A percentile compares a stretch with the other conserved stretches of the same genome.
These are phyloP conservation scores for Esox niger DNA, from an alignment of 2,113 vertebrate genomes.

Conservation along the genomic window DNA sequence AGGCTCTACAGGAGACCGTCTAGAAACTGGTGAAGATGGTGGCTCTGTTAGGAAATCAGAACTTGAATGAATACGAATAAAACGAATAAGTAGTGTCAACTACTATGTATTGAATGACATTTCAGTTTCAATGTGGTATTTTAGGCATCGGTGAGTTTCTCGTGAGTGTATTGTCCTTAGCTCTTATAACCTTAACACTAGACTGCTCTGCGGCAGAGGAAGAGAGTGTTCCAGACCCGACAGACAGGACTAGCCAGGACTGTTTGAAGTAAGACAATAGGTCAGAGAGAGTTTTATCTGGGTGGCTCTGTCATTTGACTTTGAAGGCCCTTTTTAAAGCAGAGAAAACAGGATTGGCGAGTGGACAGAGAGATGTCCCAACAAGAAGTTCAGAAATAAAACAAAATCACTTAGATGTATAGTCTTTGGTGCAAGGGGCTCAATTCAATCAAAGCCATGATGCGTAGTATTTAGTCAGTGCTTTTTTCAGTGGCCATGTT, in stretches of 20 bases:
- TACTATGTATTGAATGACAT: no score
- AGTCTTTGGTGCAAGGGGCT: no score
- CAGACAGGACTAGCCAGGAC: background rate
- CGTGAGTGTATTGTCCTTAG: no score
- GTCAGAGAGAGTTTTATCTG: constrained; percentile 47
- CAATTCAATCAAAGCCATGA: no score
- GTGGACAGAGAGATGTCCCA: constrained; percentile 33
- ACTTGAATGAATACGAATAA: no score
- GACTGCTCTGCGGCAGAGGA: no score
- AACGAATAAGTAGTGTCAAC: no score
- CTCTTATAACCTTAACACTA: no score
- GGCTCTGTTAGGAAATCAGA: background rate
- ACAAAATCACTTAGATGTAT: background rate
- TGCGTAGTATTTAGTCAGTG: no score
- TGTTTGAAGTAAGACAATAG: constrained; percentile 37
- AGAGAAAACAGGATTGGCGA: constrained; percentile 47
- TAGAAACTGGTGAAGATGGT: constrained; percentile 9
- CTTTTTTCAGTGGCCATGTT: no score
- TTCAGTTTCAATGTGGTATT: no score
- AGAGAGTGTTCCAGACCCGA: constrained; percentile 1
- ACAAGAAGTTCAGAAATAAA: constrained; percentile 5
- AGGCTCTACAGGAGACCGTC: constrained; percentile 43
- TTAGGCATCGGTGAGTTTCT: no score
- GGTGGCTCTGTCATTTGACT: constrained; percentile 36
- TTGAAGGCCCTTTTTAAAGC: constrained; percentile 56